Conservation (phyloP, 1,140 invertebrate species). For the Bombus sylvicola region DNA sequence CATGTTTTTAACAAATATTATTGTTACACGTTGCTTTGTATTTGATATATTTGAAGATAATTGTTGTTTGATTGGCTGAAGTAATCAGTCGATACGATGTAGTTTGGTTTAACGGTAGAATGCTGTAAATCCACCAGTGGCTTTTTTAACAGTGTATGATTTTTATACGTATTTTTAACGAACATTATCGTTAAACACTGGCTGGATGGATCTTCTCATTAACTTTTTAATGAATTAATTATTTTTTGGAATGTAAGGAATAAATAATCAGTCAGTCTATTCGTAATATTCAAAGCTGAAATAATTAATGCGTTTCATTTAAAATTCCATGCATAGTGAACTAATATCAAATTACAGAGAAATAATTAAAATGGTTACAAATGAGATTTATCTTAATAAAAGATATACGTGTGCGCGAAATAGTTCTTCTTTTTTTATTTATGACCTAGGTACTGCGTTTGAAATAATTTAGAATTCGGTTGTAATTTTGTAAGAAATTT, state of each 20-base stretch:
- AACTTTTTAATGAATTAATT: not conserved
- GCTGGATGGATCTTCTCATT: not conserved
- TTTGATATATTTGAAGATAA: no score
- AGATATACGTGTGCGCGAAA: not conserved
- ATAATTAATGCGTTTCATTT: not conserved
- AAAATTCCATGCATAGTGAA: constrained; percentile 3
- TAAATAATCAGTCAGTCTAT: not conserved
- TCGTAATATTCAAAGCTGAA: not conserved
- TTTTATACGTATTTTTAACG: not conserved
- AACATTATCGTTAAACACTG: not conserved
- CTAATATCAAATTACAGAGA: not conserved
- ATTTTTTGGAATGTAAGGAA: not conserved
- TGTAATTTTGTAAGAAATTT: not conserved
- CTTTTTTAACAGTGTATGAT: not conserved
- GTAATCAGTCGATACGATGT: not conserved
- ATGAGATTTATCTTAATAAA: not conserved
- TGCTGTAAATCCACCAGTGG: no score
- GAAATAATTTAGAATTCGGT: not conserved
- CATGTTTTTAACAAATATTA: not conserved
- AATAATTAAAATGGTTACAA: not conserved
- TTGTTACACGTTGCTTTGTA: not conserved
- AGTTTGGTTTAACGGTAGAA: no score
- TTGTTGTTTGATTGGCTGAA: no score
- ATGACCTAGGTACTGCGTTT: not conserved
- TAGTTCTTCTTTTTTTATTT: not conserved